Percentiles rank a stretch among this genome's conserved stretches.
phyloP scores from a whole-genome alignment of 2,113 vertebrate species.

The Megaleporinus macrocephalus region DNA sequence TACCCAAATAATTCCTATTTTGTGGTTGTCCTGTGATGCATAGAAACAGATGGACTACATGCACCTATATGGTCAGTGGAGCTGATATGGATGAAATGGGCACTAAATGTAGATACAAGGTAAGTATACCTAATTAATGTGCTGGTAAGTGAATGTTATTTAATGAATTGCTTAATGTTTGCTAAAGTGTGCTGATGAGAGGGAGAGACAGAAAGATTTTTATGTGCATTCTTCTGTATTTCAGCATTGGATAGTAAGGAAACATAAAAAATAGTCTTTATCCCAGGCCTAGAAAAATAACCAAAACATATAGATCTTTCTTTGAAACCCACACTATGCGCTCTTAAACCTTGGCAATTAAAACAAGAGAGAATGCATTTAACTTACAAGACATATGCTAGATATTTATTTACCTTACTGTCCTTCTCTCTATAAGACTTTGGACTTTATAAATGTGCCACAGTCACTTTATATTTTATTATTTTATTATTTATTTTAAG shows the following conservation, averaged over 20 bases:
- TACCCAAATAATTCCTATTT: too few species aligned
- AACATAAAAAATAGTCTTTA: too few species aligned
- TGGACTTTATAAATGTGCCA: too few species aligned
- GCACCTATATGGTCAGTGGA: too few species aligned
- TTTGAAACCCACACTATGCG: slow-evolving; percentile 65
- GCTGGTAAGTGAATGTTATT: not conserved
- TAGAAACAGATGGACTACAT: too few species aligned
- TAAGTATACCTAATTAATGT: not conserved
- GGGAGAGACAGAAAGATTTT: not conserved
- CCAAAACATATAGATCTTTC: slow-evolving; percentile 52
- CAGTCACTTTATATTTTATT: too few species aligned
- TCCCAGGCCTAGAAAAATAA: slow-evolving; percentile 1
- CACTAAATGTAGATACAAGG: too few species aligned
- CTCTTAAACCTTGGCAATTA: slow-evolving; percentile 63
- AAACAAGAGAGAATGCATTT: slow-evolving; percentile 15
- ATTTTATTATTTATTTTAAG: too few species aligned
- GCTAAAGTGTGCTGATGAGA: not conserved
- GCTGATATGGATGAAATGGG: too few species aligned
- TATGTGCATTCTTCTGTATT: too few species aligned
- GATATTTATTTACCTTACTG: not conserved
- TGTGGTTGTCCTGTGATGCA: too few species aligned
- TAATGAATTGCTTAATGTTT: not conserved
- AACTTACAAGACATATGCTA: slow-evolving; percentile 36
- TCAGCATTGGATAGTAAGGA: too few species aligned
- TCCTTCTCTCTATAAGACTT: not conserved